Base-by-base conservation (phyloP, 2,797 vertebrate genomes). In the Gorsachius magnificus region DNA sequence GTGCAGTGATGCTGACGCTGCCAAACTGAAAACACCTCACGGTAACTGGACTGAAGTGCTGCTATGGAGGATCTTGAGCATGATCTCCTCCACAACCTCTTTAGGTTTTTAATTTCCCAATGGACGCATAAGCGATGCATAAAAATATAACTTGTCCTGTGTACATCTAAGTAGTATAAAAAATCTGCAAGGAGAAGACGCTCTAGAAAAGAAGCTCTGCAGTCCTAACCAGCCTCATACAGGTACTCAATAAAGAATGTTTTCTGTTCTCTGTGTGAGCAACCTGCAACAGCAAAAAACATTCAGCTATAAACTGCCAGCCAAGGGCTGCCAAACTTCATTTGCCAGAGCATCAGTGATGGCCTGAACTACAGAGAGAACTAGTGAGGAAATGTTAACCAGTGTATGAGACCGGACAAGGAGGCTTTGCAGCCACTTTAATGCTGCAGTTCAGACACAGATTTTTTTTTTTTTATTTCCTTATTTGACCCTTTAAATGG, bases 51-150 rank as follows among this genome's bases (percentile, higher is more conserved):
- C 5, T 16, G 65, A 68, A 85, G 38, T 26, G 8, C 57, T 75
- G 35, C 36, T 11, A 4, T 26, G 38, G 20, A 65, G 9, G 33
- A 33, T 66, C 19, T 18, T 4, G 13, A 66, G 12, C 5, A 5
- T n/a, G 18, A 65, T 25, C 4, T 61, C 19, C 3, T 83, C 57
- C 0, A 0, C 29, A 56, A 9, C 7, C 1, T 69, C n/a, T 82
- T 75, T 20, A 33, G 3, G 7, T 63, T 90, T 86, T 77, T 43
- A 29, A 69, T 69, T 85, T 91, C 60, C 57, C 31, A 56, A 1
- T 4, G 4, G 24, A 54, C 5, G 16, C 21, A 29, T 21, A 57
- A 45, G 26, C 51, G 10, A 16, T 43, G 16, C 58, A 51, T 60
- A 74, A 74, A 87, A 91, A 50, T 51, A 29, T 22, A 76, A 50